Conservation (phyloP, 2,113 vertebrate genomes). For the Microcebus lehilahytsara region DNA sequence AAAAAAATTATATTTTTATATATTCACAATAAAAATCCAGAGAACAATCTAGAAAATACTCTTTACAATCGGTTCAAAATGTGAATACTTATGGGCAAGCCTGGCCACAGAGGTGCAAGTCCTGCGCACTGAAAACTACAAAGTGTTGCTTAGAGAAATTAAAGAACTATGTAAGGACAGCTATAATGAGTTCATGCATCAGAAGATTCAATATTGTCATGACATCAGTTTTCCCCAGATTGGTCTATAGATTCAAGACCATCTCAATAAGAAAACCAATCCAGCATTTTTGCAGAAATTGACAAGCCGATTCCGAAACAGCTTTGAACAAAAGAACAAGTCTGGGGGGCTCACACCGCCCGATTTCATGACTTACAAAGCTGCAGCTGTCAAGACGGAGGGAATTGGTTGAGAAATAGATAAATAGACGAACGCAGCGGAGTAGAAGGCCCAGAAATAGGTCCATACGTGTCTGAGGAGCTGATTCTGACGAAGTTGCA, state of each 20-base stretch:
- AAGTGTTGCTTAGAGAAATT: rapidly evolving
- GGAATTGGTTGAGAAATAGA: rapidly evolving
- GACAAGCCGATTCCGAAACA: not conserved
- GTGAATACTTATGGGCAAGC: rapidly evolving
- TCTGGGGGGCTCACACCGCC: rapidly evolving
- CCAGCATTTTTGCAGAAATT: not conserved
- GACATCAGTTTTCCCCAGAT: rapidly evolving
- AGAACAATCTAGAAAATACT: not conserved
- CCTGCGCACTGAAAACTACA: rapidly evolving
- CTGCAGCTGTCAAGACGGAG: rapidly evolving
- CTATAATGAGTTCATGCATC: rapidly evolving
- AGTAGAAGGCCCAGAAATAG: not conserved
- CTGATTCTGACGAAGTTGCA: not conserved
- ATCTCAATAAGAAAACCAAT: rapidly evolving
- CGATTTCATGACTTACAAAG: rapidly evolving
- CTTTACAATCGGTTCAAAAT: rapidly evolving
- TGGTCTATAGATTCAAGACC: rapidly evolving
- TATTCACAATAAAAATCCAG: not conserved
- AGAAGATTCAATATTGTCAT: rapidly evolving
- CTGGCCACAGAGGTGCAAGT: rapidly evolving
- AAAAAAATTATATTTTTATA: not conserved
- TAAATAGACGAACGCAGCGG: rapidly evolving
- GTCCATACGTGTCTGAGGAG: rapidly evolving
- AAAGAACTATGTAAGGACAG: too few species aligned
- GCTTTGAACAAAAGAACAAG: not conserved